These are phyloP conservation scores for Pogonocichla stellata DNA, from an alignment of 2,113 vertebrate genomes.

Conservation along the genomic window DNA sequence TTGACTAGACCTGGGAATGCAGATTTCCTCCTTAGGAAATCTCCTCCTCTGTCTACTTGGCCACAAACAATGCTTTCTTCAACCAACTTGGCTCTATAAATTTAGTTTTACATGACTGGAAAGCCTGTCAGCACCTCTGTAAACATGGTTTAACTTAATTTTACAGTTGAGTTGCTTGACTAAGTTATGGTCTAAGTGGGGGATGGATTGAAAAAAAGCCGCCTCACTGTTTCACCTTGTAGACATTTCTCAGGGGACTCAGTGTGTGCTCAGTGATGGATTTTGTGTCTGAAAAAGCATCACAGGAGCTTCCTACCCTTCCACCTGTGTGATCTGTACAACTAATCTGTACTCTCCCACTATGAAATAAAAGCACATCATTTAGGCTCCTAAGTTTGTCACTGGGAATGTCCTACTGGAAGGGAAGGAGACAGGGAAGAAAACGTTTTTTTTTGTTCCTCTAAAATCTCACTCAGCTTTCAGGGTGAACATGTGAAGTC, in stretches of 20 bases:
- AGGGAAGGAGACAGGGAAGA: not conserved
- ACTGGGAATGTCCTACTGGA: not conserved
- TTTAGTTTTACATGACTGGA: conserved; percentile 29
- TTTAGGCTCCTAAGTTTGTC: not conserved
- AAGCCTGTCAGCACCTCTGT: conserved; percentile 38
- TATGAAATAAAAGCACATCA: not conserved
- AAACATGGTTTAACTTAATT: conserved; percentile 58
- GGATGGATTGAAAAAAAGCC: conserved; percentile 2
- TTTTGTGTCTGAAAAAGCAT: not conserved
- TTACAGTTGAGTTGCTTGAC: conserved; percentile 39
- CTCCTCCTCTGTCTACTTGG: not conserved
- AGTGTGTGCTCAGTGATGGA: not conserved
- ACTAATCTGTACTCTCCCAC: not conserved
- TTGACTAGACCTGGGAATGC: not conserved
- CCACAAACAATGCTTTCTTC: conserved; percentile 13
- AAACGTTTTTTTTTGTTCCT: not conserved
- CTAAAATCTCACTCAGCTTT: not conserved
- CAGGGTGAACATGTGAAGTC: not conserved
- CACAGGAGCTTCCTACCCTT: not conserved
- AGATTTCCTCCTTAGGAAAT: conserved; percentile 33
- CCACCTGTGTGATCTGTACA: not conserved
- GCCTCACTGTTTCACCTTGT: conserved; percentile 11
- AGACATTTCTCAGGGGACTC: not conserved
- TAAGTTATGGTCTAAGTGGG: not conserved
- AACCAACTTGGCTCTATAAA: conserved; percentile 23